A percentile compares a stretch with the other conserved stretches of the same genome.
Evolutionary conservation across 2,888 invertebrate species (phyloP).

Genomic region (Steinernema scapterisci): DNA sequence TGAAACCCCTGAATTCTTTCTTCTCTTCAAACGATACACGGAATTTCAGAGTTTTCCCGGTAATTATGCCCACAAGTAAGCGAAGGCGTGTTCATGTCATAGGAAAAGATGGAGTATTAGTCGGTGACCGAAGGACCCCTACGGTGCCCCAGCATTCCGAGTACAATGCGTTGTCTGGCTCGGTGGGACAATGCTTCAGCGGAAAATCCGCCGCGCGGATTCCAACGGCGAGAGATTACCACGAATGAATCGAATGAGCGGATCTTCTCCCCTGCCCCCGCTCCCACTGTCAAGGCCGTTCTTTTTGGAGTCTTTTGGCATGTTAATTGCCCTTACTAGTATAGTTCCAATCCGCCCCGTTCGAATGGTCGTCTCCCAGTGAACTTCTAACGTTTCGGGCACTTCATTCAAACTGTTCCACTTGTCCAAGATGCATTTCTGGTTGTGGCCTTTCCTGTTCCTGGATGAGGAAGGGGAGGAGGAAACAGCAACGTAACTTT

Average conservation of each 20-base stretch:
- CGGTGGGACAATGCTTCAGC: slow-evolving; percentile 24
- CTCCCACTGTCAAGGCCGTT: slow-evolving; percentile 5
- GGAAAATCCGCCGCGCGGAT: slow-evolving; percentile 11
- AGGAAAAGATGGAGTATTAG: not conserved
- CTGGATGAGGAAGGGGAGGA: not conserved
- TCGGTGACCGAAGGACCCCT: slow-evolving; percentile 24
- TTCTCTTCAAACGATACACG: no score
- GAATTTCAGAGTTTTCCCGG: no score
- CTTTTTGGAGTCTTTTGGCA: slow-evolving; percentile 18
- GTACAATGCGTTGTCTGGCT: slow-evolving; percentile 6
- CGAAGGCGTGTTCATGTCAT: no score
- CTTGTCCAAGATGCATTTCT: not conserved
- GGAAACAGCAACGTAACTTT: not conserved
- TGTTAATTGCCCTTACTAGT: slow-evolving; percentile 7
- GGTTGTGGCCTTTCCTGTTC: not conserved
- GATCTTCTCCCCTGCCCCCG: slow-evolving; percentile 2
- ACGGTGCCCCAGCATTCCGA: not conserved
- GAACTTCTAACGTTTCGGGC: not conserved
- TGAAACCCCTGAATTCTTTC: no score
- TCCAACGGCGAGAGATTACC: slow-evolving; percentile 21
- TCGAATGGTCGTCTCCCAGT: not conserved
- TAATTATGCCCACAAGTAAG: no score
- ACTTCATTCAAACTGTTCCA: not conserved
- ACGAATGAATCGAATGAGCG: not conserved
- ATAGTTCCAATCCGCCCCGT: not conserved